Conservation (phyloP, 2,888 invertebrate genomes). For the Colletes collaris region DNA sequence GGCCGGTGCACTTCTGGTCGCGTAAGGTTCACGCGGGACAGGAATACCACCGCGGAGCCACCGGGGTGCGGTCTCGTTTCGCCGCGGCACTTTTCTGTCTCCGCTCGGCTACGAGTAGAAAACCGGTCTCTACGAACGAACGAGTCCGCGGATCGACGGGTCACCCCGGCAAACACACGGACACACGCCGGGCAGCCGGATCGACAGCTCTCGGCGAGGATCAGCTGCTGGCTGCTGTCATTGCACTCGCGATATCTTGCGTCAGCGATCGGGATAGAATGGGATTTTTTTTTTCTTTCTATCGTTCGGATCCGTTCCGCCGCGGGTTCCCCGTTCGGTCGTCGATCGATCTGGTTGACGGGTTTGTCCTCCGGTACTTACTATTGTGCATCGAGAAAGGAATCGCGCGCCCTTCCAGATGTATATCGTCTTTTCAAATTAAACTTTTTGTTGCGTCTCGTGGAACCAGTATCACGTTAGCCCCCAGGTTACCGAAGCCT, state of each 20-base stretch:
- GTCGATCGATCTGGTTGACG: not conserved
- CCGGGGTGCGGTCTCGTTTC: slow-evolving; percentile 66
- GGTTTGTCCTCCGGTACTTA: too few relatives aligned
- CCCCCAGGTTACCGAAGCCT: too few relatives aligned
- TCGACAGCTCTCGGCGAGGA: slow-evolving; percentile 13
- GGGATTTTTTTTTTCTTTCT: not conserved
- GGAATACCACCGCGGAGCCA: slow-evolving; percentile 57
- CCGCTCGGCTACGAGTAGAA: slow-evolving; percentile 31
- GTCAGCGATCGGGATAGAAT: slow-evolving; percentile 8
- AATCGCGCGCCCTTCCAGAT: too few relatives aligned
- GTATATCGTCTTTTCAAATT: too few relatives aligned
- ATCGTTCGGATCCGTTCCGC: not conserved
- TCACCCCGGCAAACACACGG: not conserved
- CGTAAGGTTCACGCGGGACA: slow-evolving; percentile 56
- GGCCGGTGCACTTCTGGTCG: slow-evolving; percentile 31
- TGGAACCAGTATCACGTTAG: too few relatives aligned
- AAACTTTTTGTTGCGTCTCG: too few relatives aligned
- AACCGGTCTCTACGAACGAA: slow-evolving; percentile 58
- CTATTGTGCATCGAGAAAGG: too few relatives aligned
- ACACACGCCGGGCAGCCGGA: slow-evolving; percentile 9
- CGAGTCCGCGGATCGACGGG: slow-evolving; percentile 50
- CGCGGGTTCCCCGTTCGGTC: not conserved
- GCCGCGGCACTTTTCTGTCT: slow-evolving; percentile 64
- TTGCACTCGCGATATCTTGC: slow-evolving; percentile 46
- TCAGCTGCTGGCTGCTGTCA: slow-evolving; percentile 50